Evolutionary conservation across 1,140 invertebrate species (phyloP), one percentile per base, ranked within the genome.

Genomic region (Stenopsyche tienmushanensis): DNA sequence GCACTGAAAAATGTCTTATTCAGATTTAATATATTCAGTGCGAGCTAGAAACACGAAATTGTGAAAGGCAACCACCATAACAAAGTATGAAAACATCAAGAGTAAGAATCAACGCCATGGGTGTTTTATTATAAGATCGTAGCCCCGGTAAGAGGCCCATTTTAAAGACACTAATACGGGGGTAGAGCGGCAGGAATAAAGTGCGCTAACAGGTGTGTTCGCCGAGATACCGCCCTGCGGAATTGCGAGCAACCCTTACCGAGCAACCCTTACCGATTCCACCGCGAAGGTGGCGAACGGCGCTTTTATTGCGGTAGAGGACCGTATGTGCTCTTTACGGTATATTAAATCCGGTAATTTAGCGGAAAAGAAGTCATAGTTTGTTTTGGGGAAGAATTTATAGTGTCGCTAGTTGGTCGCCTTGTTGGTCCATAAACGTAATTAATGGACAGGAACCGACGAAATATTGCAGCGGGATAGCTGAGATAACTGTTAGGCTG

Each of bases 301-400:
- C n/a, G 44, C 7, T 54, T 52, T 52, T 54, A 21, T 54, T 25
- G 52, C 44, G 44, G 44, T 9, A 20, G 25, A 54, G 9, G 47
- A 23, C 21, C 21, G 18, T 57, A 34, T 41, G 53, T 18, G 7
- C 60, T 47, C 49, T 64, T 64, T 64, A 53, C 50, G 62, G 62
- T 64, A 23, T 64, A 64, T 64, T 64, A 64, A 64, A 54, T 58
- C 49, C 39, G 41, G 62, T 54, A 64, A 64, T 64, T 64, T 64
- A 64, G 34, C 62, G 62, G 25, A 54, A 64, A 64, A 63, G 50
- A 64, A 64, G 62, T 64, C 62, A 64, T 64, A 64, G 62, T 64
- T 52, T 62, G 49, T 8, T 60, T 64, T 64, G 44, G 49, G 62
- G 8, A 18, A 29, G 57, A 44, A 49, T 47, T 60, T 45, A 45